These are phyloP conservation scores for Arctocebus calabarensis DNA, from an alignment of 2,797 vertebrate genomes.

Conservation along the genomic window DNA sequence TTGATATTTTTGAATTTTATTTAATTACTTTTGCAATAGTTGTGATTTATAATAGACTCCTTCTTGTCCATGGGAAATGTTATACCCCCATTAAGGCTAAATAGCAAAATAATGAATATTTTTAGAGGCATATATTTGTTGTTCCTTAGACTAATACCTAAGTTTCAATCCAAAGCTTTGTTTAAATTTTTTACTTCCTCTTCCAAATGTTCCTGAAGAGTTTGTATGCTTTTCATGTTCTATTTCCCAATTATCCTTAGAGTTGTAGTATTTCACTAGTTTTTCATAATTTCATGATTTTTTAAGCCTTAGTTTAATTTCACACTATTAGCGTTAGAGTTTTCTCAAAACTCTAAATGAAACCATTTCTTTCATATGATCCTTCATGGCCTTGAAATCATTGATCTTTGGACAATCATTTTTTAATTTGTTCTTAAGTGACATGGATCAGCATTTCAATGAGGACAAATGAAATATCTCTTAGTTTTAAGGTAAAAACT, in stretches of 20 bases:
- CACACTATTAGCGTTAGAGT: constrained; percentile 32
- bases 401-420: neutral
- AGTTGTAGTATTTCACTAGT: constrained; percentile 37
- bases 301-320: constrained; percentile 55
- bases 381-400: neutral
- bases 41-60: constrained; percentile 17
- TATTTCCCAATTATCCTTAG: neutral
- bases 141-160: constrained; percentile 45
- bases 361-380: neutral
- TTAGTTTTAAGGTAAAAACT: constrained; percentile 56
- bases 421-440: constrained; percentile 29
- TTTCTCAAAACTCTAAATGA: neutral
- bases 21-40: constrained; percentile 36
- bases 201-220: neutral
- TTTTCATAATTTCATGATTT: constrained; percentile 21
- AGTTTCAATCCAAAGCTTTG: constrained; percentile 18
- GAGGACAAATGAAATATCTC: constrained; percentile 39
- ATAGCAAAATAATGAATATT: constrained; percentile 41
- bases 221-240: constrained; percentile 7
- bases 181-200: constrained; percentile 43
- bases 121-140: constrained; percentile 33
- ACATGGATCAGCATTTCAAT: constrained; percentile 13
- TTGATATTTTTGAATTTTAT: constrained; percentile 42
- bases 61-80: constrained; percentile 9
- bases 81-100: constrained; percentile 28